Evolutionary conservation across 2,888 invertebrate species (phyloP), one percentile per base, ranked within the genome.

Genomic region (Liopterus haemorrhoidalis): DNA sequence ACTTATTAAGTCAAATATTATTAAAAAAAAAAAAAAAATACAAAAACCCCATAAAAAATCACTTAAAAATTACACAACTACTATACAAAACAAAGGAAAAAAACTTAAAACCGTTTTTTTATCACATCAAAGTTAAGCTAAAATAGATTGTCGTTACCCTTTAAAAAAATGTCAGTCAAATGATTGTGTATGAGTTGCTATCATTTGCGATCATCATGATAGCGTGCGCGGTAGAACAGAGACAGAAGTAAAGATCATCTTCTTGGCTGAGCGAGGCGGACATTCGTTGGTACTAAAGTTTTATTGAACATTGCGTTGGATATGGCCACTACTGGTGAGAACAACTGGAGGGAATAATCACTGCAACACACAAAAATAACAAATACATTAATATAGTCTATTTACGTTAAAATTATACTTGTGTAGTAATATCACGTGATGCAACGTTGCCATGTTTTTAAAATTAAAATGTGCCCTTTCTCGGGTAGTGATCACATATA

Each of bases 241-340:
- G 49, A 49, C 11, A 53, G 27, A 25, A 56, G 51, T 46, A 57
- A 55, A 52, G 56, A 57, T 57, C 57, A 57, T 55, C 57, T 55
- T 46, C 51, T 42, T 15, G 39, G 19, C 19, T 41, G 44, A 11
- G 33, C 30, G 19, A 36, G 27, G 30, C 40, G 36, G 15, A 33
- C 33, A 22, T 46, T 33, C 2, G 25, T 32, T 24, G 65, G 62
- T 18, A 70, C 68, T 50, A 75, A 73, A 5, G 74, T 73, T 57
- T 75, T 75, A 41, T 81, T 79, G 61, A 88, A 85, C 63, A 87
- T 70, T 1, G 79, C 73, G 69, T 91, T 90, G 2, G 89, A 86
- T 52, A 90, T 75, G 46, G 81, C 80, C 49, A 90, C 85, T 32
- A 89, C 90, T 0, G 86, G 85, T 11, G 90, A 85, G 66, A 92